Percentiles rank a stretch among this genome's conserved stretches.
Conservation (phyloP, 2,113 vertebrate genomes). For the Channa argus region DNA sequence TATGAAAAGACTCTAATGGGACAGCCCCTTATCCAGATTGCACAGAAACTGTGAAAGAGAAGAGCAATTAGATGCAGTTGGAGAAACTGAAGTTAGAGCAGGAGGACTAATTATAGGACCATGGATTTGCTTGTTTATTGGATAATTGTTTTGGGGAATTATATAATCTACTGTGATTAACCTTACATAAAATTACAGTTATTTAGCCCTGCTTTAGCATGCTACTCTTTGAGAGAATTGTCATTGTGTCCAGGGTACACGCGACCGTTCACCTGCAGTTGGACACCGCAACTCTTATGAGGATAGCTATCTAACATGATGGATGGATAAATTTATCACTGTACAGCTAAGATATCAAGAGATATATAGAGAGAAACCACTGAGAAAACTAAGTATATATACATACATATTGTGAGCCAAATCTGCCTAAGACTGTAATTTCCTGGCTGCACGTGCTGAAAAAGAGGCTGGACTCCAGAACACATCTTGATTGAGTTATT, state of each 20-base stretch:
- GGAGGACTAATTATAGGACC: constrained; percentile 32
- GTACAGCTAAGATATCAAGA: no score
- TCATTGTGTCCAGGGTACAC: no score
- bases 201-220: not conserved
- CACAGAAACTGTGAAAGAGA: constrained; percentile 50
- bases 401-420: constrained; percentile 29
- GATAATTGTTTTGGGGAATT: constrained; percentile 10
- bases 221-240: not conserved
- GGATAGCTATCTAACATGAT: no score
- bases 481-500: constrained; percentile 55
- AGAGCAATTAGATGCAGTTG: constrained; percentile 42
- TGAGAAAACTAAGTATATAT: constrained; percentile 43
- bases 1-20: constrained; percentile 37
- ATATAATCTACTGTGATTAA: constrained; percentile 2
- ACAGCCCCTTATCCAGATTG: constrained; percentile 44
- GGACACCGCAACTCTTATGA: no score
- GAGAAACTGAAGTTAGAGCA: constrained; percentile 17
- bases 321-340: no score
- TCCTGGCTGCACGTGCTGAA: constrained; percentile 52
- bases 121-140: constrained; percentile 4
- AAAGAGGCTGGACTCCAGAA: constrained; percentile 24
- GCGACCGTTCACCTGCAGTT: constrained; percentile 3
- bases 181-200: not conserved
- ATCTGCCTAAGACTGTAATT: constrained; percentile 56
- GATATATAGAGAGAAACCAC: constrained; percentile 32